Evolutionary conservation across 1,140 invertebrate genomes (phyloP).

Genomic region (Drosophila chauvacae): DNA sequence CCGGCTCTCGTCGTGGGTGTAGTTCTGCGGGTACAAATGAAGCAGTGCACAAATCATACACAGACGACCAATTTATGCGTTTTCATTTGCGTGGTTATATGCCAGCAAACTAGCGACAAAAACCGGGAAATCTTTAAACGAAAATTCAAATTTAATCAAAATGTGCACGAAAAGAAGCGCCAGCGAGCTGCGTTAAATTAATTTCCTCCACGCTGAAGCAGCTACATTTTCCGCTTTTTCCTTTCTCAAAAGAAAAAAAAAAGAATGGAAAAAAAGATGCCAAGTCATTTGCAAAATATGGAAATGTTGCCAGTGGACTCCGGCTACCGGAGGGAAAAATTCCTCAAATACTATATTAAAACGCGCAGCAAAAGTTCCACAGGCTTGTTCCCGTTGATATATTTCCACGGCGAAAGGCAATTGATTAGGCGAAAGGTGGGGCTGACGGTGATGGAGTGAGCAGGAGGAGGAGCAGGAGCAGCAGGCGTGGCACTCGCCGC

Average conservation of each 20-base stretch:
- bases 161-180: constrained; percentile 1
- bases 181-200: constrained; percentile 45
- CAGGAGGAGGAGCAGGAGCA: background rate
- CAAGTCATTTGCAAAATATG: constrained; percentile 67
- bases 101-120: constrained; percentile 10
- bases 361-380: constrained; percentile 22
- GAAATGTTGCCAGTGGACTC: constrained; percentile 48
- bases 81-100: constrained; percentile 57
- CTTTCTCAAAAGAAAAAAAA: background rate
- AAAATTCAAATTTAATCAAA: constrained; percentile 60
- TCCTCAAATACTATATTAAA: constrained; percentile 42
- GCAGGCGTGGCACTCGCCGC: background rate
- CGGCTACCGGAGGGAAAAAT: constrained; percentile 44
- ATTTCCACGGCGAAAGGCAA: constrained; percentile 23
- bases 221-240: constrained; percentile 29
- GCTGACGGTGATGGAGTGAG: constrained; percentile 31
- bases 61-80: constrained; percentile 65
- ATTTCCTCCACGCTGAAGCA: constrained; percentile 48
- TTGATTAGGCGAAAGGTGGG: constrained; percentile 29
- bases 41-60: constrained; percentile 62
- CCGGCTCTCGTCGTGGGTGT: background rate
- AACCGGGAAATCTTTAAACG: constrained; percentile 23
- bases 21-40: constrained; percentile 45
- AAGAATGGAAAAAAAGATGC: constrained; percentile 11
- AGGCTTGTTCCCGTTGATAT: background rate